Evolutionary conservation across 2,113 vertebrate genomes (phyloP).

Genomic region (Onychostoma macrolepis): DNA sequence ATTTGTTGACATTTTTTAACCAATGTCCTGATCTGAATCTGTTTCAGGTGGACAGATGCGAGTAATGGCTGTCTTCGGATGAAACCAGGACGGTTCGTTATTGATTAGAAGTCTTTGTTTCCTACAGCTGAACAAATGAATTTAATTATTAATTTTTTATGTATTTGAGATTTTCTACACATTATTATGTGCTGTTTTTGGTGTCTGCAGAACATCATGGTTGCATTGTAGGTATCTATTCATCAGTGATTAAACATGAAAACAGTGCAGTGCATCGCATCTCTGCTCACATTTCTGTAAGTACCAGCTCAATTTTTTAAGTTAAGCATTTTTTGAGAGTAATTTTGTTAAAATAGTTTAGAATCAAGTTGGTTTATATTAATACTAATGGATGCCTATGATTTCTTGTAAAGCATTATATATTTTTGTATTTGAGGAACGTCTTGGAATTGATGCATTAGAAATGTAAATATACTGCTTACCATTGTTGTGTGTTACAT

Average conservation of each 20-base stretch:
- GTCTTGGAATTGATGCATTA: background rate
- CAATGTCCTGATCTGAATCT: background rate
- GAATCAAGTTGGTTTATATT: background rate
- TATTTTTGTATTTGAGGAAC: background rate
- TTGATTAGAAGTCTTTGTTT: background rate
- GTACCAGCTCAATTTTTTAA: background rate
- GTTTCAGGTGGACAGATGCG: background rate
- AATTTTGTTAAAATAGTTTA: background rate
- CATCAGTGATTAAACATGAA: background rate
- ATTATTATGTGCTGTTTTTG: background rate
- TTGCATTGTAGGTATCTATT: constrained; percentile 13
- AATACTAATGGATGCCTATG: background rate
- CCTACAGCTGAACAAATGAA: background rate
- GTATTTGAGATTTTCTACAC: background rate
- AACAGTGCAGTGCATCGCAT: background rate
- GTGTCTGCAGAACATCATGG: constrained; percentile 7
- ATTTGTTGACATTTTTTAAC: background rate
- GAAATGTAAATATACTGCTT: background rate
- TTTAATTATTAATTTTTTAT: background rate
- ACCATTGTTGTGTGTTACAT: background rate
- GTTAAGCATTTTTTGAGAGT: background rate
- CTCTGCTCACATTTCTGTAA: constrained; percentile 9
- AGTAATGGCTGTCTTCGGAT: background rate
- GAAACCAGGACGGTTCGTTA: background rate
- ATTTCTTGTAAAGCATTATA: background rate